A percentile compares a stretch with the other conserved stretches of the same genome.
phyloP scores from a whole-genome alignment of 2,113 vertebrate genomes.

The Shinisaurus crocodilurus region DNA sequence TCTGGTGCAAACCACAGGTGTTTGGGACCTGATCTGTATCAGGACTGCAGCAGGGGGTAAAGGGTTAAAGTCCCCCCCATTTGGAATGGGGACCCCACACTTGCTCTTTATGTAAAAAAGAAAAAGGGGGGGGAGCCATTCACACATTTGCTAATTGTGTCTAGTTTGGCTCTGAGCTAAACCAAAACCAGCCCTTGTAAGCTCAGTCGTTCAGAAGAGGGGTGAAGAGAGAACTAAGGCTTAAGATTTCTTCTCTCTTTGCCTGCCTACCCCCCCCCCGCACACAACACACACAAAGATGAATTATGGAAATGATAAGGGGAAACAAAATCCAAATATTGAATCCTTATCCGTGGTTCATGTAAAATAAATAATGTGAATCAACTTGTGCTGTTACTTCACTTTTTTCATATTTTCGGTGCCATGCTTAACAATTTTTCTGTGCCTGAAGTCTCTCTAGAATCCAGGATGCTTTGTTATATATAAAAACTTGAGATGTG shows the following conservation, averaged over 20 bases:
- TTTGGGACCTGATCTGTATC: background rate
- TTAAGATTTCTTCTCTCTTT: conserved; percentile 11
- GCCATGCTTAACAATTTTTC: background rate
- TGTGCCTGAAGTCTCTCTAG: background rate
- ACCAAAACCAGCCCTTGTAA: rapidly evolving
- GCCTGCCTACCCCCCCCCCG: background rate
- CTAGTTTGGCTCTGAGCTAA: background rate
- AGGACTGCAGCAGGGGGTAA: background rate
- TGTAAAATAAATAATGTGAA: background rate
- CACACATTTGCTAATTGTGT: background rate
- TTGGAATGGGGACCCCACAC: background rate
- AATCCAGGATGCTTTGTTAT: background rate
- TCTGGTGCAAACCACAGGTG: background rate
- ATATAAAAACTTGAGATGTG: background rate
- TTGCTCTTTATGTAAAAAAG: background rate
- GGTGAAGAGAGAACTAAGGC: background rate
- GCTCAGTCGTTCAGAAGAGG: background rate
- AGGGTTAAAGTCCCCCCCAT: background rate
- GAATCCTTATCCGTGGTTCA: background rate
- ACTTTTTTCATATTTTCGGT: background rate
- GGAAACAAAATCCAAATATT: background rate
- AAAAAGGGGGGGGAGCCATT: too few relatives aligned
- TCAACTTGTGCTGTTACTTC: background rate
- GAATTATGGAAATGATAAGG: background rate
- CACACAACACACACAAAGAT: background rate